Evolutionary conservation across 2,888 invertebrate species (phyloP).

Genomic region (Bursaphelenchus okinawaensis): DNA sequence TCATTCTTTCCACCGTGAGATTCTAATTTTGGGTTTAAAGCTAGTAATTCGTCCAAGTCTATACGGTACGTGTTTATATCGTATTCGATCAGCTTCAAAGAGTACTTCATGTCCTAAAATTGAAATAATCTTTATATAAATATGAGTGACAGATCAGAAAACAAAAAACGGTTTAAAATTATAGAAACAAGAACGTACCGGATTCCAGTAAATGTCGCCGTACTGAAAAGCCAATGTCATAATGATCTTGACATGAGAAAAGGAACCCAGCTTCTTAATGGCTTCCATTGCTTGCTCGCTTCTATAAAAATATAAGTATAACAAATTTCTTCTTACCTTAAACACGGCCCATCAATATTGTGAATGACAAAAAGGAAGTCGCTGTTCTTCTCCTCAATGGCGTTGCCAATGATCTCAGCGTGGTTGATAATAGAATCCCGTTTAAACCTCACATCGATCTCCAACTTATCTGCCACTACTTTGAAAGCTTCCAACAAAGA

Average conservation of each 20-base stretch:
- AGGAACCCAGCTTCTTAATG: background rate
- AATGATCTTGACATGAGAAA: background rate
- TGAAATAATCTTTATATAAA: background rate
- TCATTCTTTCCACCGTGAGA: background rate
- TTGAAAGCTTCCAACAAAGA: background rate
- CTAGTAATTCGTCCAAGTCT: conserved; percentile 3
- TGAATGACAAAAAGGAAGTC: background rate
- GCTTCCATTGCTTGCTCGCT: background rate
- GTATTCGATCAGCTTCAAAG: background rate
- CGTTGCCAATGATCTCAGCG: background rate
- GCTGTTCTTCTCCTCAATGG: background rate
- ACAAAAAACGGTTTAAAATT: background rate
- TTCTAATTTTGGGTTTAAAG: conserved; percentile 1
- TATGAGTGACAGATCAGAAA: too few relatives aligned
- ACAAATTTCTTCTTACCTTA: background rate
- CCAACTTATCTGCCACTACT: background rate
- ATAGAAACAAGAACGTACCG: background rate
- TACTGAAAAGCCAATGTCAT: background rate
- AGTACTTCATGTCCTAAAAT: background rate
- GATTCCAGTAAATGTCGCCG: conserved; percentile 10
- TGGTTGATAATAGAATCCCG: background rate
- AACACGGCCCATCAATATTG: background rate
- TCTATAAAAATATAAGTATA: background rate
- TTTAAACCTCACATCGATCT: background rate
- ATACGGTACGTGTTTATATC: background rate